Evolutionary conservation across 2,888 invertebrate genomes (phyloP).

Genomic region (Volucella inflata): DNA sequence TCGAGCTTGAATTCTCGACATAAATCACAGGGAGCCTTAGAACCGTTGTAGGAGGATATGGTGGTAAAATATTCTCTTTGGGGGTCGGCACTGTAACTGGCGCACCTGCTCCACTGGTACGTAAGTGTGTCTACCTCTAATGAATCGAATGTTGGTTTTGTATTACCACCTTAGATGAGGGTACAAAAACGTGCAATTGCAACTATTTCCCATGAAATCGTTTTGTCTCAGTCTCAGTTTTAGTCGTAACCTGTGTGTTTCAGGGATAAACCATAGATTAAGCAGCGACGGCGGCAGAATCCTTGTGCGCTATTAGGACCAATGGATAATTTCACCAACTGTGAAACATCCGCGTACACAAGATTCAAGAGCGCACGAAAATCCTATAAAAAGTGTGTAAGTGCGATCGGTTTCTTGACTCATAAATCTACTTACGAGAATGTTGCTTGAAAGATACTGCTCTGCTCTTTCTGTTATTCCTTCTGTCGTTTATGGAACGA

Average conservation of each 20-base stretch:
- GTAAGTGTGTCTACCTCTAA: slow-evolving; percentile 40
- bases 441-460: slow-evolving; percentile 37
- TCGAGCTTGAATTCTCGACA: slow-evolving; percentile 64
- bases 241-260: too few relatives aligned
- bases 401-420: slow-evolving; percentile 71
- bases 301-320: slow-evolving; percentile 55
- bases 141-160: slow-evolving; percentile 73
- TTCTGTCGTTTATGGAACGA: background rate
- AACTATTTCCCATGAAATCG: slow-evolving; percentile 64
- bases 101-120: slow-evolving; percentile 56
- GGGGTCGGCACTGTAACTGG: slow-evolving; percentile 4
- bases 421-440: slow-evolving; percentile 64
- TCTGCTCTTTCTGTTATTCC: background rate
- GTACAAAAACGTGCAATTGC: slow-evolving; percentile 55
- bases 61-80: slow-evolving; percentile 45
- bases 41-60: slow-evolving; percentile 17
- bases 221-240: slow-evolving; percentile 58
- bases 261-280: background rate
- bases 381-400: slow-evolving; percentile 75
- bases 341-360: slow-evolving; percentile 62
- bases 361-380: slow-evolving; percentile 69
- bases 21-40: slow-evolving; percentile 61
- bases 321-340: slow-evolving; percentile 62
- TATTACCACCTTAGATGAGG: slow-evolving; percentile 60
- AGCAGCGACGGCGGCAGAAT: slow-evolving; percentile 4